phyloP scores from a whole-genome alignment of 35 echinoderm and acorn worm genomes.

The Apostichopus japonicus region DNA sequence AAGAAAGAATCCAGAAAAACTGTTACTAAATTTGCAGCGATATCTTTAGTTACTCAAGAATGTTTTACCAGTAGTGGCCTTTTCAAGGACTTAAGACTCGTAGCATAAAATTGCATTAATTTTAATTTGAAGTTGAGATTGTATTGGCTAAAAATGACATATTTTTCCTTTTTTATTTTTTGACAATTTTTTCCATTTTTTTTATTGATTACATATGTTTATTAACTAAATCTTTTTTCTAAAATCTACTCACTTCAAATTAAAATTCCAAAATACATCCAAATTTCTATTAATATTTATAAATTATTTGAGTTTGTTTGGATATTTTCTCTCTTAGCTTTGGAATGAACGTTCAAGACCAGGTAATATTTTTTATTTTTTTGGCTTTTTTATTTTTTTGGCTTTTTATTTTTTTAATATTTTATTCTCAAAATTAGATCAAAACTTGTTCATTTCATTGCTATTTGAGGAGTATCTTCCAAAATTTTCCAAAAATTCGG shows the following conservation, averaged over 20 bases:
- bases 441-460: background rate
- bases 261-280: background rate
- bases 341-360: background rate
- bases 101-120: background rate
- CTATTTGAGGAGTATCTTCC: background rate
- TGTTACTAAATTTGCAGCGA: background rate
- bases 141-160: background rate
- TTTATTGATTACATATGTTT: too few species aligned
- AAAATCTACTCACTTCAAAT: background rate
- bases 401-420: background rate
- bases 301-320: background rate
- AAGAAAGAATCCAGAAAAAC: too few species aligned
- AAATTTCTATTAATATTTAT: background rate
- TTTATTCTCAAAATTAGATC: background rate
- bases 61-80: background rate
- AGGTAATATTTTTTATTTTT: background rate
- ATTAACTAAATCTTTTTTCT: background rate
- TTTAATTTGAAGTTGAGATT: background rate
- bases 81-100: background rate
- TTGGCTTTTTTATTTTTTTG: background rate
- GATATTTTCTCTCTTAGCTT: background rate
- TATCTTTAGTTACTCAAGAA: background rate
- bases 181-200: background rate
- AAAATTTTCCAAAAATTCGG: background rate
- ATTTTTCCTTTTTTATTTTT: background rate